Percentiles rank a stretch among this genome's conserved stretches.
Conservation (phyloP, 2,113 vertebrate species). For the Felis catus region F.catus_Fca126_mat1.0 CM031424.1:74225501-74226000, state of each 20-base stretch:
- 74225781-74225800: neutral
- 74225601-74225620: neutral
- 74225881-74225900: neutral
- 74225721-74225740: neutral
- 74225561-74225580: neutral
- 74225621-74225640: accelerated
- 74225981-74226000: neutral
- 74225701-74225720: accelerated
- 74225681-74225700: accelerated
- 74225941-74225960: accelerated
- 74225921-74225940: neutral
- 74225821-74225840: too few relatives aligned
- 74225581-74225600: neutral
- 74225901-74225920: neutral
- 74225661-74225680: neutral
- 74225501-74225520: neutral
- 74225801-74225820: neutral
- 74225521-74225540: neutral
- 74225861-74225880: neutral
- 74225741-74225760: neutral
- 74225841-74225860: accelerated
- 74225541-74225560: too few relatives aligned
- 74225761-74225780: neutral
- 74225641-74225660: neutral
- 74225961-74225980: neutral